Evolutionary conservation across 2,888 invertebrate species (phyloP).

Genomic region (Amiota communis): DNA sequence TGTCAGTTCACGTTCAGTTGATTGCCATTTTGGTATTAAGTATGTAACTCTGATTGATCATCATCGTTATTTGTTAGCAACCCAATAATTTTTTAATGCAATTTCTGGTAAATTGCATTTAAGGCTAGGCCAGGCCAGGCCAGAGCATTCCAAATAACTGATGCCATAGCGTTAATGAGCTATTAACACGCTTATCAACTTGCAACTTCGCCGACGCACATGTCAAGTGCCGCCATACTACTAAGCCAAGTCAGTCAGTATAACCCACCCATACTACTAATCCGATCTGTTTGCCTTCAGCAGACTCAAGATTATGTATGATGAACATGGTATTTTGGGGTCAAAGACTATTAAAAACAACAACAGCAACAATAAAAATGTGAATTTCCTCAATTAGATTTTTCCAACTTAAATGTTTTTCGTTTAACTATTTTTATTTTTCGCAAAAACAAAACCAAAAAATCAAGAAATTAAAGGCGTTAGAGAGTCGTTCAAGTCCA

Average conservation of each 20-base stretch:
- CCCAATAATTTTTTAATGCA: constrained; percentile 32
- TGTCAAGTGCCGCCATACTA: constrained; percentile 33
- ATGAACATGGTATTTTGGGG: constrained; percentile 46
- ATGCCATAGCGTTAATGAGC: constrained; percentile 55
- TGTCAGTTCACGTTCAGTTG: too few species aligned
- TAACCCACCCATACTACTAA: not conserved
- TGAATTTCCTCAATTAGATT: constrained; percentile 64
- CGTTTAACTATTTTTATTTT: too few species aligned
- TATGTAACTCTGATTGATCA: not conserved
- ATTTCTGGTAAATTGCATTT: constrained; percentile 51
- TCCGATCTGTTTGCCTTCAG: not conserved
- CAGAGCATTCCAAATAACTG: not conserved
- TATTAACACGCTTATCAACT: constrained; percentile 62
- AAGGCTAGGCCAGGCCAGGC: constrained; percentile 32
- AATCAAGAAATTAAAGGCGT: not conserved
- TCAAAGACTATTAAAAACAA: constrained; percentile 43
- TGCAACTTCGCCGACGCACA: constrained; percentile 55
- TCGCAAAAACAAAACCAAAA: not conserved
- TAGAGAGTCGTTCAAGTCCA: not conserved
- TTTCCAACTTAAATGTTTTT: constrained; percentile 33
- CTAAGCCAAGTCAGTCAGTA: not conserved
- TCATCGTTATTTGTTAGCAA: not conserved
- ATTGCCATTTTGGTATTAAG: too few species aligned
- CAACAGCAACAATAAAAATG: constrained; percentile 34
- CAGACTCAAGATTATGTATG: constrained; percentile 17